Percentiles rank a stretch among this genome's conserved stretches.
Evolutionary conservation across 2,113 vertebrate species (phyloP).

Genomic region (Podiceps cristatus): DNA sequence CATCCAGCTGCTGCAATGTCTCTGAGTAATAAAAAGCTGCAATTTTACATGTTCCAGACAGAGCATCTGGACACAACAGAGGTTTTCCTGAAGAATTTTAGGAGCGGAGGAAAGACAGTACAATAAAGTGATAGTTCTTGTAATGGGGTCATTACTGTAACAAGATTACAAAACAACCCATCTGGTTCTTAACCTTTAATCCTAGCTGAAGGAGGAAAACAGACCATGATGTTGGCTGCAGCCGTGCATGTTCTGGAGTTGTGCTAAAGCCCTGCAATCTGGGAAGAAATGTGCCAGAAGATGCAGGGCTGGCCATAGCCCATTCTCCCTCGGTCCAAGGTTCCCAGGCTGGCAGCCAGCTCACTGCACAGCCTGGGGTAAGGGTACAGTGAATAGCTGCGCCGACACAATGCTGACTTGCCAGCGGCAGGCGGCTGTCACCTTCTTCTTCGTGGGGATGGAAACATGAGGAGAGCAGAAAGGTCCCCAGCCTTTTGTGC

Average conservation of each 20-base stretch:
- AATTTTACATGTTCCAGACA: not conserved
- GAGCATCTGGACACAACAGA: not conserved
- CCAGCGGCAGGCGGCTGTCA: rapidly evolving
- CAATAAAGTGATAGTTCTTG: not conserved
- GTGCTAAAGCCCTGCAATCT: not conserved
- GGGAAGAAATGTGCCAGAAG: rapidly evolving
- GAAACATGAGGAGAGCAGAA: not conserved
- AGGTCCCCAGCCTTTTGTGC: not conserved
- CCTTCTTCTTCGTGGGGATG: not conserved
- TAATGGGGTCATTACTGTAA: not conserved
- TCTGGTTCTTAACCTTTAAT: not conserved
- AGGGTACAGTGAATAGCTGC: not conserved
- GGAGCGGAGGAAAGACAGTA: not conserved
- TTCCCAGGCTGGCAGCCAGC: not conserved
- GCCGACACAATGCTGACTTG: not conserved
- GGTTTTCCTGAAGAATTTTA: not conserved
- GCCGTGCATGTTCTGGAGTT: not conserved
- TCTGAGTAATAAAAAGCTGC: not conserved
- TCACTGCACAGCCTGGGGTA: not conserved
- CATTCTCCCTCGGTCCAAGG: rapidly evolving
- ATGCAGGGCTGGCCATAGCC: not conserved
- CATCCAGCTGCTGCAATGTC: not conserved
- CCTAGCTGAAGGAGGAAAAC: not conserved
- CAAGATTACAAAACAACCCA: not conserved
- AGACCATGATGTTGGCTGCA: not conserved